Evolutionary conservation across 1,140 invertebrate genomes (phyloP), one percentile per base, ranked within the genome.

Genomic region (Hylaeus volcanicus): DNA sequence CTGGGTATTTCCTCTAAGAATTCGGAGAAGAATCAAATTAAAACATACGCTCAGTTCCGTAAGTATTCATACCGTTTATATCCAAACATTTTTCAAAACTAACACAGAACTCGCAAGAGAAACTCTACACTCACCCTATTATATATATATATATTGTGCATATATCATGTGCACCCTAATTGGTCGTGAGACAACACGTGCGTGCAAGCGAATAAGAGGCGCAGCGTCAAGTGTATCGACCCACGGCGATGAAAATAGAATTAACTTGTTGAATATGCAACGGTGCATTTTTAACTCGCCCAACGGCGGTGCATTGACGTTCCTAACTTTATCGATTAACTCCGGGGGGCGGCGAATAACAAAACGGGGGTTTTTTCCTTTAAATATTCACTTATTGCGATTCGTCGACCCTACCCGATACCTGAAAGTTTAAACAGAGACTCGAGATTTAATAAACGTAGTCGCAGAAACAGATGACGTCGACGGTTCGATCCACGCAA

Each of bases 231-330:
- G 39, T 12, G 0, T 3, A 5, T 14, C 3, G 39, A 43, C 5
- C 15, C 15, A 11, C 3, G 39, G 41, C 6, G 8, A 15, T 5
- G 14, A 51, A 53, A 64, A 51, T 39, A 12, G 11, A 39, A 37
- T 26, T 26, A 39, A 64, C 48, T 74, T 39, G 60, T 64, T 64
- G 45, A 74, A 74, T 74, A 41, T 74, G 61, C 48, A 74, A 64
- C 63, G 43, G 14, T 26, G 45, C 0, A 74, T 53, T 61, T 64
- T 65, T 53, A 43, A n/a, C 37, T 37, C 1, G 37, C 1, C 12
- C 14, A n/a, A 41, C 37, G 37, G 15, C 63, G 11, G 26, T 58
- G 60, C 26, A 1, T 15, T 9, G 15, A 53, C 45, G 41, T 53
- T 14, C 37, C 45, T 39, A 48, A 51, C 37, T 64, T 41, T 53